Percentiles rank a stretch among this genome's conserved stretches.
Conservation (phyloP, 2,113 vertebrate species). For the Oryzias woworae region DNA sequence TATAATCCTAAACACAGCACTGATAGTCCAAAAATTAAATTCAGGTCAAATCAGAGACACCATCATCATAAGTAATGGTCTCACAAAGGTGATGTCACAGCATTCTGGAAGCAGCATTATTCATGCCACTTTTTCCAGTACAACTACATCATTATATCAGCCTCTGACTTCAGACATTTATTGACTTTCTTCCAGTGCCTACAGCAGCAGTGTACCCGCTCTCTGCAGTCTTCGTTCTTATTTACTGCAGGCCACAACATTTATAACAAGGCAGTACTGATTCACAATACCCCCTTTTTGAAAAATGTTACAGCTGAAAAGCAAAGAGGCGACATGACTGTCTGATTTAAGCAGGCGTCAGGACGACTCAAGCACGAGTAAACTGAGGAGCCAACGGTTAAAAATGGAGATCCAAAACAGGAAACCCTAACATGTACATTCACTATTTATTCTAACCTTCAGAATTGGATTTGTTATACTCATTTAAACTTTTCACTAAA, state of each 20-base stretch:
- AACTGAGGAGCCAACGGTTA: conserved; percentile 65
- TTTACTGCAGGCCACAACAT: background rate
- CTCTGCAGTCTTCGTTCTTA: conserved; percentile 1
- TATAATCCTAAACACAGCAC: background rate
- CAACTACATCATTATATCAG: conserved; percentile 40
- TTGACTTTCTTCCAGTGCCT: conserved; percentile 21
- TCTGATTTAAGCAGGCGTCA: conserved; percentile 68
- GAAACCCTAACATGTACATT: conserved; percentile 20
- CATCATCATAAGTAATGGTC: conserved; percentile 12
- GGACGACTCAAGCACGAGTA: conserved; percentile 57
- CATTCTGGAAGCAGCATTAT: conserved; percentile 28
- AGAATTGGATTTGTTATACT: background rate
- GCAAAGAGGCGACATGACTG: conserved; percentile 36
- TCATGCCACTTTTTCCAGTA: conserved; percentile 44
- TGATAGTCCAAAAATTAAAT: background rate
- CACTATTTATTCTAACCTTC: background rate
- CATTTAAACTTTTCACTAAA: background rate
- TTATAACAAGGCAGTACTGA: background rate
- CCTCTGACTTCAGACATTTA: conserved; percentile 21
- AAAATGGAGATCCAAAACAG: conserved; percentile 60
- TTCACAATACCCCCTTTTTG: conserved; percentile 24
- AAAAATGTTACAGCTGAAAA: conserved; percentile 43
- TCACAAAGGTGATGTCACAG: conserved; percentile 27
- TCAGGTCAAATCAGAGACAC: background rate
- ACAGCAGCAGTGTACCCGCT: conserved; percentile 13